A percentile compares a stretch with the other conserved stretches of the same genome.
These are phyloP conservation scores for Nymphalis c-album DNA, from an alignment of 2,888 invertebrate species.

Conservation along the genomic window DNA sequence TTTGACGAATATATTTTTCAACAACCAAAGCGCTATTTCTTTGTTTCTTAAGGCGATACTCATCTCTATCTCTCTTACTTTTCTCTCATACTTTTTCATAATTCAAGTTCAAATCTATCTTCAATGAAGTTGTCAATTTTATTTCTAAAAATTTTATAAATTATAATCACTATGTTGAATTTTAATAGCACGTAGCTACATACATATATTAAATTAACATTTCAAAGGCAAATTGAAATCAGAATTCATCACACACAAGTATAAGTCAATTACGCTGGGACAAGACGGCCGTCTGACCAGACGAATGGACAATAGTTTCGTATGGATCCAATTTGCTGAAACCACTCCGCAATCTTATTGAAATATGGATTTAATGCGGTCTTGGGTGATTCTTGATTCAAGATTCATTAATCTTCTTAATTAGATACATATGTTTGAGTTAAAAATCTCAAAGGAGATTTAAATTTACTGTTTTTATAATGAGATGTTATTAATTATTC, in stretches of 20 bases:
- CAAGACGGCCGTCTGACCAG: conserved; percentile 41
- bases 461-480: not conserved
- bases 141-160: too few relatives aligned
- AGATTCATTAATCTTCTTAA: not conserved
- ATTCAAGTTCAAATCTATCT: too few relatives aligned
- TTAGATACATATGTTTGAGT: not conserved
- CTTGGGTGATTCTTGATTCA: not conserved
- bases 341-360: conserved; percentile 35
- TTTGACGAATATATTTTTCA: too few relatives aligned
- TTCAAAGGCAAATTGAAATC: conserved; percentile 43
- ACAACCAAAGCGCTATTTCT: too few relatives aligned
- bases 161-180: not conserved
- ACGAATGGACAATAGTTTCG: conserved; percentile 43
- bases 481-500: too few relatives aligned
- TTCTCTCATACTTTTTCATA: too few relatives aligned
- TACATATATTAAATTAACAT: conserved; percentile 21
- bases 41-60: too few relatives aligned
- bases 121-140: too few relatives aligned
- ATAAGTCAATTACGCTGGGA: conserved; percentile 44
- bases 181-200: not conserved
- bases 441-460: not conserved
- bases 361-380: conserved; percentile 27
- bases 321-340: conserved; percentile 47
- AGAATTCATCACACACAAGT: conserved; percentile 47
- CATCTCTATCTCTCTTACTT: too few relatives aligned